phyloP scores from a whole-genome alignment of 2,888 invertebrate species.

The Agriopis marginaria region DNA sequence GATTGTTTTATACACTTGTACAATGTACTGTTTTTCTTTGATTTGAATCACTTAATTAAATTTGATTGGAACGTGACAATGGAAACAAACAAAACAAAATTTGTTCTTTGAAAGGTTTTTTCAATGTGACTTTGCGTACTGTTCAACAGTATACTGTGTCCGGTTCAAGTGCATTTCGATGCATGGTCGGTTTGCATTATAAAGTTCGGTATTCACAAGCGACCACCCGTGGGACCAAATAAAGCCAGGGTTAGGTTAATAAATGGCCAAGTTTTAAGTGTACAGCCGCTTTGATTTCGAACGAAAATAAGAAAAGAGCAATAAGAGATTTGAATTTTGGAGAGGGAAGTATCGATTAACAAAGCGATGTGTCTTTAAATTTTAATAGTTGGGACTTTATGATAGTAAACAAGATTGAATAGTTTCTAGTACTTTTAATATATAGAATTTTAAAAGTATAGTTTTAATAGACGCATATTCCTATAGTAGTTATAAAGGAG shows the following conservation, averaged over 20 bases:
- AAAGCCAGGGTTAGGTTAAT: constrained; percentile 31
- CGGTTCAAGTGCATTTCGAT: constrained; percentile 25
- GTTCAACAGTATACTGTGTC: constrained; percentile 3
- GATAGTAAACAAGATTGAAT: too few species aligned
- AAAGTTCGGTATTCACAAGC: constrained; percentile 31
- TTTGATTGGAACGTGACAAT: too few species aligned
- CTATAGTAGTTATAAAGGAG: background rate
- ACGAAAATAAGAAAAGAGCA: constrained; percentile 10
- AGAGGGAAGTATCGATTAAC: background rate
- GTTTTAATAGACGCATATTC: background rate
- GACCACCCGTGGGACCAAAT: constrained; percentile 24
- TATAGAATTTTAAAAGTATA: too few species aligned
- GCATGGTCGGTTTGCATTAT: constrained; percentile 28
- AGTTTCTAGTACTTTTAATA: too few species aligned
- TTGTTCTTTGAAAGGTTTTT: background rate
- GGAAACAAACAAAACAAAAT: too few species aligned
- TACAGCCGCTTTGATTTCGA: constrained; percentile 18
- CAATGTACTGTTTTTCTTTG: too few species aligned
- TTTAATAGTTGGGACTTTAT: background rate
- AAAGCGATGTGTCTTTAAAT: background rate
- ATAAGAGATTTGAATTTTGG: constrained; percentile 9
- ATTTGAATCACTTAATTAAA: too few species aligned
- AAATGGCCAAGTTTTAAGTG: constrained; percentile 30
- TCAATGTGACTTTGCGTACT: background rate
- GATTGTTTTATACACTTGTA: too few species aligned